These are phyloP conservation scores for Tonatia bakeri DNA, from an alignment of 2,113 vertebrate species.

Conservation along the genomic window DNA sequence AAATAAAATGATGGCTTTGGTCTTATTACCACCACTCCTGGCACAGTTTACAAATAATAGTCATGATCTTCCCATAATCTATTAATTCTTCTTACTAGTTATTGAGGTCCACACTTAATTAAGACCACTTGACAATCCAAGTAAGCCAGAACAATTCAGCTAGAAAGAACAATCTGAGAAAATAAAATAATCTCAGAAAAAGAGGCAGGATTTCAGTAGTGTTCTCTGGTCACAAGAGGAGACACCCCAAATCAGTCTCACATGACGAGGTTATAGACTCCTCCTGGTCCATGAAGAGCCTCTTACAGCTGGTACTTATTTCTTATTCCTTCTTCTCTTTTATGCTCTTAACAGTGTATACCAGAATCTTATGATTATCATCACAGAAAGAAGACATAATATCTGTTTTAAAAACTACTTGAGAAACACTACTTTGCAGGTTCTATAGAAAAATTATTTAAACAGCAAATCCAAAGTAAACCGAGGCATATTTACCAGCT, in stretches of 20 bases:
- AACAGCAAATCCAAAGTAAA: not conserved
- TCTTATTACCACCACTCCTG: not conserved
- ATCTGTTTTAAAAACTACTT: not conserved
- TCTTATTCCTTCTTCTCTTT: not conserved
- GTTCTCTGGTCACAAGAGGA: not conserved
- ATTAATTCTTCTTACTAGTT: not conserved
- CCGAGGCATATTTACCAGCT: not conserved
- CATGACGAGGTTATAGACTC: not conserved
- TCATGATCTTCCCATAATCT: not conserved
- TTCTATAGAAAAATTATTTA: not conserved
- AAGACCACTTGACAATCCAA: not conserved
- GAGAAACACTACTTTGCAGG: not conserved
- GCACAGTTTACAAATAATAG: not conserved
- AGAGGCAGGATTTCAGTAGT: not conserved
- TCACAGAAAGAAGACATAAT: not conserved
- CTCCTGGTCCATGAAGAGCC: not conserved
- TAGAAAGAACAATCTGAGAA: not conserved
- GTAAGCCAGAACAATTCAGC: not conserved
- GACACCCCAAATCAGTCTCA: not conserved
- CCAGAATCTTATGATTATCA: not conserved
- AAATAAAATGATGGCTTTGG: not conserved
- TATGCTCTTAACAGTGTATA: not conserved
- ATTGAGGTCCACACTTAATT: not conserved
- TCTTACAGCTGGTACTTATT: not conserved
- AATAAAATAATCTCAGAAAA: constrained; percentile 22